These are phyloP conservation scores for Drosophila simulans DNA, from an alignment of 1,140 invertebrate genomes.

Conservation along the genomic window DNA sequence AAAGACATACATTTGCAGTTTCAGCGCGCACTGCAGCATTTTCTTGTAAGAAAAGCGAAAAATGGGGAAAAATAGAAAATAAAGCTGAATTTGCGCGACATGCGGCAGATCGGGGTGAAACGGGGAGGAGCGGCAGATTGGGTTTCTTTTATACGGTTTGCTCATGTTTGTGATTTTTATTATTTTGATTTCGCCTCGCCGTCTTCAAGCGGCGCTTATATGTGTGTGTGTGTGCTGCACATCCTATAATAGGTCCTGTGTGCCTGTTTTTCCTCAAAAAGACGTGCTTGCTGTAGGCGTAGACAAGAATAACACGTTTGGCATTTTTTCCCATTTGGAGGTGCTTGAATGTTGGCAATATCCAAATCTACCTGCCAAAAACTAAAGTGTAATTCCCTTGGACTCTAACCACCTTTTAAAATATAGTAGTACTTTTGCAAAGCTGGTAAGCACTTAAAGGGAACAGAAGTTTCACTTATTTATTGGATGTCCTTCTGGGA, in stretches of 20 bases:
- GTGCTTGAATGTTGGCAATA: constrained; percentile 14
- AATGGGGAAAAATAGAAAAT: constrained; percentile 60
- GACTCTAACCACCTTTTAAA: neutral
- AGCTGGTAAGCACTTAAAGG: too few species aligned
- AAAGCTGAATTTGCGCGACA: constrained; percentile 76
- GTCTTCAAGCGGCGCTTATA: constrained; percentile 7
- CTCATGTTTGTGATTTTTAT: constrained; percentile 75
- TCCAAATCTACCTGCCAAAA: neutral
- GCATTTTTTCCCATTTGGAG: constrained; percentile 7
- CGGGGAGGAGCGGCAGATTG: neutral
- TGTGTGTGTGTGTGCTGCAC: neutral
- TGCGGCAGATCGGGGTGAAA: neutral
- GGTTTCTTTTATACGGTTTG: constrained; percentile 67
- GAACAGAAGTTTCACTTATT: too few species aligned
- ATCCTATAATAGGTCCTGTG: constrained; percentile 18
- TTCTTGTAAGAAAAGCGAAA: constrained; percentile 73
- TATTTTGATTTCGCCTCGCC: constrained; percentile 50
- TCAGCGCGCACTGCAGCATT: constrained; percentile 73
- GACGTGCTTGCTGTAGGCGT: constrained; percentile 31
- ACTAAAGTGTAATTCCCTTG: neutral
- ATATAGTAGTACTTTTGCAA: too few species aligned
- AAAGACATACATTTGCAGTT: constrained; percentile 79
- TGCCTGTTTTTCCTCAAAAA: constrained; percentile 4
- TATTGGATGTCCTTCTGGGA: too few species aligned
- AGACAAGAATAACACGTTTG: constrained; percentile 39